Conservation (phyloP, 1,140 invertebrate species). For the Ruditapes philippinarum region DNA sequence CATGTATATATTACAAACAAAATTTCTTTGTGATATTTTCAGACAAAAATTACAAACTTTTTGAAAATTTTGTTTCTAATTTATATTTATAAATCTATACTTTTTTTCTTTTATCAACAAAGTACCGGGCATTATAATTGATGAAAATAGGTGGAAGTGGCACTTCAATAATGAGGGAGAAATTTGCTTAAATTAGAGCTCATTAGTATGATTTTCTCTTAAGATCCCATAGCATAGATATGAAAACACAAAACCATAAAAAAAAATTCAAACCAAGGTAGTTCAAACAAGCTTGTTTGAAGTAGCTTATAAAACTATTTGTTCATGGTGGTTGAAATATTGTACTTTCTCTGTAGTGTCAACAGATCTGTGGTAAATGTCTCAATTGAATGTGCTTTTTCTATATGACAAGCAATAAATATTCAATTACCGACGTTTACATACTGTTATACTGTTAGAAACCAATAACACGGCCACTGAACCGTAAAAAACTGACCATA, state of each 20-base stretch:
- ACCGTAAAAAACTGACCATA: background rate
- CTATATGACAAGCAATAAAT: background rate
- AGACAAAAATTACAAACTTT: too few species aligned
- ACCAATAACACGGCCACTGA: background rate
- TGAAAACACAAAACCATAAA: background rate
- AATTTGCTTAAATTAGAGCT: background rate
- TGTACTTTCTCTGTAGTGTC: background rate
- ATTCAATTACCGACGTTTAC: conserved; percentile 25
- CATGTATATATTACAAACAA: too few species aligned
- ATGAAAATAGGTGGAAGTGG: too few species aligned
- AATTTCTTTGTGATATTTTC: too few species aligned
- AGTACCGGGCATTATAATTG: too few species aligned
- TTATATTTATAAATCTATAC: too few species aligned
- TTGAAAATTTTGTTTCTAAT: too few species aligned
- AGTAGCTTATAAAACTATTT: conserved; percentile 4
- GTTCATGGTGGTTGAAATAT: conserved; percentile 8
- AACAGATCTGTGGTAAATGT: conserved; percentile 1
- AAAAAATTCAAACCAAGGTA: background rate
- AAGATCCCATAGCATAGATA: background rate
- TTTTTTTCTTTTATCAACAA: too few species aligned
- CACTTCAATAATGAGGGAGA: background rate
- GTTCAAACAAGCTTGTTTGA: background rate
- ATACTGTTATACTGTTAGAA: background rate
- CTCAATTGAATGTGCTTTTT: conserved; percentile 26
- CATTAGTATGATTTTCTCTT: background rate